phyloP scores from a whole-genome alignment of 2,888 invertebrate species.

The Pseudanteris insignis region DNA sequence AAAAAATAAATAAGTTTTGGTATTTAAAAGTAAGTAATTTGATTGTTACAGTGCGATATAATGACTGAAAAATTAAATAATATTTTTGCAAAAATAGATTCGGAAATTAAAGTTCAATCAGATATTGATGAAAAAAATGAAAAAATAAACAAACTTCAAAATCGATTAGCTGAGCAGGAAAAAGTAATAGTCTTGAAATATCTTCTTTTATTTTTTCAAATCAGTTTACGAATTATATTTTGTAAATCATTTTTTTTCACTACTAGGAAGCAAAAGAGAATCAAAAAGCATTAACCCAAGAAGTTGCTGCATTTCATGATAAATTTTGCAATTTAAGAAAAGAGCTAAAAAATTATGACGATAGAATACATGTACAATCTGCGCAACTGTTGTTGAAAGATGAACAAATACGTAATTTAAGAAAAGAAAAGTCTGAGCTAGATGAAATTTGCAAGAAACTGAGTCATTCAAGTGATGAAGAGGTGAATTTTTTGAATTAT shows the following conservation, averaged over 20 bases:
- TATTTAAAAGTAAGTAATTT: neutral
- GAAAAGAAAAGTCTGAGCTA: constrained; percentile 17
- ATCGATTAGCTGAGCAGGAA: constrained; percentile 24
- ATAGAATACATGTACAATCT: constrained; percentile 67
- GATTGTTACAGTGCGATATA: constrained; percentile 11
- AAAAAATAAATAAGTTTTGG: too few species aligned
- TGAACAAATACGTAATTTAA: constrained; percentile 26
- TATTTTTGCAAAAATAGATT: constrained; percentile 21
- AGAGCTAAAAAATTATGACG: constrained; percentile 70
- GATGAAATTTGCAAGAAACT: constrained; percentile 9
- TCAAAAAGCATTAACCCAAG: constrained; percentile 66
- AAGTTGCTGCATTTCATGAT: constrained; percentile 71
- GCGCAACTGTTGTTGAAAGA: constrained; percentile 66
- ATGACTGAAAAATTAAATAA: constrained; percentile 11
- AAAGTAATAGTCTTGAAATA: too few species aligned
- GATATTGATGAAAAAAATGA: constrained; percentile 6
- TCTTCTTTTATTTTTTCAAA: too few species aligned
- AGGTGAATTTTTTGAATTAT: neutral
- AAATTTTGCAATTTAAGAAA: constrained; percentile 68
- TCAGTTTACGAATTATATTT: neutral
- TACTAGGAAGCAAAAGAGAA: constrained; percentile 20
- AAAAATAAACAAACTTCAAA: constrained; percentile 3
- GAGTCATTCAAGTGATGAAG: neutral
- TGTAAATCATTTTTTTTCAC: neutral
- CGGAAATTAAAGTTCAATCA: constrained; percentile 2